phyloP scores from a whole-genome alignment of 30 jellyfish, hydroid and myxozoan species.

The Haliclystus octoradiatus region DNA sequence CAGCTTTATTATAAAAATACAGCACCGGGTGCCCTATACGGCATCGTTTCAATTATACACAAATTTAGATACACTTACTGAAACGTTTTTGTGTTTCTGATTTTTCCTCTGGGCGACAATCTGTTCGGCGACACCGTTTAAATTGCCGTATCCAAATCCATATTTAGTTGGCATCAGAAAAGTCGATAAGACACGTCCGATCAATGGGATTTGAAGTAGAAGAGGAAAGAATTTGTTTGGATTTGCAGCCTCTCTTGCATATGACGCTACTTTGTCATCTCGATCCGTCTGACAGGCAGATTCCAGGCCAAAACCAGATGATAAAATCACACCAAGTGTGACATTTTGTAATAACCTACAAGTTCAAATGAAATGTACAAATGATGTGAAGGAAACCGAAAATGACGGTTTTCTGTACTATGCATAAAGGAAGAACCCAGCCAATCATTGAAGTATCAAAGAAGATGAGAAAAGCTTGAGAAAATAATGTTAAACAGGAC shows the following conservation, averaged over 20 bases:
- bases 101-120: conserved; percentile 15
- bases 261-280: conserved; percentile 21
- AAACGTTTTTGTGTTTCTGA: no score
- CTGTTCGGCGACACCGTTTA: conserved; percentile 19
- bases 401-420: no score
- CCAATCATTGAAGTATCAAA: no score
- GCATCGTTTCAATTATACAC: no score
- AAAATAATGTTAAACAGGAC: no score
- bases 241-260: conserved; percentile 24
- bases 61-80: no score
- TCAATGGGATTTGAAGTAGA: conserved; percentile 20
- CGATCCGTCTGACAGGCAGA: conserved; percentile 47
- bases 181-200: conserved; percentile 17
- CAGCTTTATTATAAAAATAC: no score
- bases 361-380: no score
- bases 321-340: conserved; percentile 46
- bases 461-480: no score
- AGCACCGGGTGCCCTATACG: no score
- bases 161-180: conserved; percentile 8
- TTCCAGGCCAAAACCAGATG: conserved; percentile 46
- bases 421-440: no score
- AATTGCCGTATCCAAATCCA: conserved; percentile 5
- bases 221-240: conserved; percentile 14
- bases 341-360: conserved; percentile 36
- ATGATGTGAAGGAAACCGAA: no score